Base-by-base conservation (phyloP, 2,797 vertebrate genomes). In the Gymnocypris eckloni region DNA sequence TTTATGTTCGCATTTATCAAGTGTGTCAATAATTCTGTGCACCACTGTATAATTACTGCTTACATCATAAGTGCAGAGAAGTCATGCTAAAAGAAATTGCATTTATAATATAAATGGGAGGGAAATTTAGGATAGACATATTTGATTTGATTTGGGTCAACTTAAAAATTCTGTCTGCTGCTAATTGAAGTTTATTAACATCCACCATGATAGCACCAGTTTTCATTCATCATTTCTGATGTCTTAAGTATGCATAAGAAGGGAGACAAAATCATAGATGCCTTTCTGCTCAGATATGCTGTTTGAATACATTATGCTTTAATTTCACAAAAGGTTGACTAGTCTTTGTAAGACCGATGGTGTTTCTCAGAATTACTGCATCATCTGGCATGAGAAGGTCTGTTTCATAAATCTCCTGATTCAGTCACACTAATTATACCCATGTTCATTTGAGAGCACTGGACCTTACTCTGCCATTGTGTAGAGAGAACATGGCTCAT, bases 401-500 rank as follows among this genome's bases (percentile, higher is more conserved):
- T 76, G 82, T 67, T 77, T 84, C 61, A 84, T 84, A 69, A 67
- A 84, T 77, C 2, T 33, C 28, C 28, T 33, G 28, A 33, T 33
- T 33, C 73, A 54, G 37, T 69, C n/a, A 43, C 33, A 84, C 48
- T 78, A 84, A 84, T 79, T 84, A 84, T 45, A 84, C 43, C 28
- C 39, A 80, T 82, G 70, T 86, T 84, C 72, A 56, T 90, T 72
- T 67, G 22, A 76, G 87, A 79, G 86, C 77, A 89, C 25, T 82
- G 79, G 81, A 85, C 86, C 85, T 90, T 86, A 72, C 84, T 83
- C 25, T 84, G 79, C 77, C 67, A 7, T 70, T 50, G 64, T 89
- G 81, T 87, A 69, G 85, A 69, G 85, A 87, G 72, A 64, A 67
- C 76, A 89, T 6, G 48, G 89, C 77, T 91, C 61, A 86, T 90